phyloP scores from a whole-genome alignment of 1,140 invertebrate genomes.

The Agrypnia vestita region DNA sequence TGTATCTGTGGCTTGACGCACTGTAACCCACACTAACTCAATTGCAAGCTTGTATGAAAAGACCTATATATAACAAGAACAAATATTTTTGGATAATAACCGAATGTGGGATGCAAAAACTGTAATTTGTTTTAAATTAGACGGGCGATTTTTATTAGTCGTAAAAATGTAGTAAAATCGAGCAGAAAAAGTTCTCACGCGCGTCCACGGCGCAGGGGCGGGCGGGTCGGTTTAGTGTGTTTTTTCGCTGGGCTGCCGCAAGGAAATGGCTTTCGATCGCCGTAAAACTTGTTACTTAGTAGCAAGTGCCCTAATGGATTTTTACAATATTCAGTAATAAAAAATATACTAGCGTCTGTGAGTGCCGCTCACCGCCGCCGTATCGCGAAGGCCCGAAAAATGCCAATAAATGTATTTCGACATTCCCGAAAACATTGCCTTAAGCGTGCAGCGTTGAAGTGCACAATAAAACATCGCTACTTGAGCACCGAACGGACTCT shows the following conservation, averaged over 20 bases:
- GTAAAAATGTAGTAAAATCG: neutral
- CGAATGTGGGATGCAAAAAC: too few species aligned
- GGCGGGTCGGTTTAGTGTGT: neutral
- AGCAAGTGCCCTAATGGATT: slow-evolving; percentile 32
- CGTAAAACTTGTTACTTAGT: slow-evolving; percentile 30
- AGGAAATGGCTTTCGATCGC: neutral
- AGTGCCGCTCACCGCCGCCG: slow-evolving; percentile 21
- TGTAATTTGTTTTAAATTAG: neutral
- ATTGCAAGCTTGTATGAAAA: too few species aligned
- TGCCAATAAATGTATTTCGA: slow-evolving; percentile 24
- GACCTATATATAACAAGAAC: too few species aligned
- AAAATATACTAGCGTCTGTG: slow-evolving; percentile 10
- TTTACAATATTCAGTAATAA: slow-evolving; percentile 29
- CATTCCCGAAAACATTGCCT: slow-evolving; percentile 4
- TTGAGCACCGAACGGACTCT: neutral
- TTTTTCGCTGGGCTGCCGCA: neutral
- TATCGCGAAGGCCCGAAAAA: slow-evolving; percentile 32
- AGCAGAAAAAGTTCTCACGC: neutral
- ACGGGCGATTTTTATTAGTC: neutral
- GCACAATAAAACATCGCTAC: neutral
- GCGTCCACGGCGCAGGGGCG: too few species aligned
- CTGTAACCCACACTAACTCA: too few species aligned
- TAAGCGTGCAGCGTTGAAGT: neutral
- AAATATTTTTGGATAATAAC: too few species aligned
- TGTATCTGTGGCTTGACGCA: too few species aligned